Evolutionary conservation across 2,888 invertebrate species (phyloP), one percentile per base, ranked within the genome.

Genomic region (Pachliopta kotzebuea): DNA sequence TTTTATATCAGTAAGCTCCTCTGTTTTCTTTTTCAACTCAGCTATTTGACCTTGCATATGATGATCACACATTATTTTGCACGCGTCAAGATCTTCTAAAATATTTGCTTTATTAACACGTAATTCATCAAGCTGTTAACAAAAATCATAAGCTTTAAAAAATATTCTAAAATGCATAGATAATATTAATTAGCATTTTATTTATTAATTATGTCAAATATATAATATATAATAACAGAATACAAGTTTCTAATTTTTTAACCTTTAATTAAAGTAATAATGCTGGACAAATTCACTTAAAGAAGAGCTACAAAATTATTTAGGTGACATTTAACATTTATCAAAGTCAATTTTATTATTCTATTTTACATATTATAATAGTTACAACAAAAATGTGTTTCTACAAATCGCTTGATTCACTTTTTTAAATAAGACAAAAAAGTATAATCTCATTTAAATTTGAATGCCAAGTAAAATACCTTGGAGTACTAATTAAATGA

Each of bases 11-110:
- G 67, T 63, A 3, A 89, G 70, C 31, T 75, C 65, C 0, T 78
- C 75, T 49, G 74, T 78, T 61, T 80, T 86, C n/a, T 72, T 71
- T 55, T 78, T 83, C 50, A 88, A 67, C 20, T 79, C 79, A 1
- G 84, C 79, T 7, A 81, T 31, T 58, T 71, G 76, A 0, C 52
- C 73, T 63, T 85, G 78, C 74, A 85, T 83, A 17, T 74, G 77
- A 6, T 60, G 63, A 23, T 86, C 88, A 53, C 89, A 90, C 59
- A 70, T 63, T 1, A 49, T 54, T 67, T 87, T 83, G 67, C 89
- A 90, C 0, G 77, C 78, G 17, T 89, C 86, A 45, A 89, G 70
- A 66, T 86, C 85, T 69, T 84, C 80, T 4, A 83, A 61, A 60
- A 89, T 69, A 8, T 70, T 79, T 60, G 67, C 61, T 68, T 87